Conservation (phyloP, 2,797 vertebrate species). For the Florisuga fusca region DNA sequence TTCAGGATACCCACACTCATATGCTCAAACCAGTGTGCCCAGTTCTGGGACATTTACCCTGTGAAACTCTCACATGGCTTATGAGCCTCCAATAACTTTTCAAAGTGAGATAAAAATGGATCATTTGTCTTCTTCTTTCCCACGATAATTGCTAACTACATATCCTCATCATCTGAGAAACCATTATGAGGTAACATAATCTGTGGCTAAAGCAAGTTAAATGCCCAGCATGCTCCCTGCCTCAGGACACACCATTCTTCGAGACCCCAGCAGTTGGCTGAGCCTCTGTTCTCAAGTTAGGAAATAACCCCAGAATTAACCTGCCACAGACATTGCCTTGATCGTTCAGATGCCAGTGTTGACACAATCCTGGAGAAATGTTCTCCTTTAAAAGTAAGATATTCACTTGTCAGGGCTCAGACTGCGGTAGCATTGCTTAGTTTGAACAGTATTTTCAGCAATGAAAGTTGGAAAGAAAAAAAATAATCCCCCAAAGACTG, state of each 20-base stretch:
- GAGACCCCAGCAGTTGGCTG: rapidly evolving
- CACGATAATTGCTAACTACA: not conserved
- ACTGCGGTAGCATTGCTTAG: not conserved
- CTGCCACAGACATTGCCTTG: not conserved
- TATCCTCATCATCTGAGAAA: not conserved
- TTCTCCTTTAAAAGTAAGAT: not conserved
- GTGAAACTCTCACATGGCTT: not conserved
- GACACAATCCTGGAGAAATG: not conserved
- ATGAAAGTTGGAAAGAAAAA: not conserved
- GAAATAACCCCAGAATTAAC: not conserved
- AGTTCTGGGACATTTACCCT: not conserved
- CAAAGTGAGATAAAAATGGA: not conserved
- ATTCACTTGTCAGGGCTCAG: not conserved
- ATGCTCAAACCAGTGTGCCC: not conserved
- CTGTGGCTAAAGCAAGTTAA: not conserved
- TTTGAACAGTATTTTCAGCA: not conserved
- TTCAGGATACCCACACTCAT: not conserved
- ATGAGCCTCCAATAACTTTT: not conserved
- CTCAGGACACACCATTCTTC: too few species aligned
- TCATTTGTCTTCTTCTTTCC: not conserved
- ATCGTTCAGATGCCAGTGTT: not conserved
- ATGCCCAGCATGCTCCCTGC: not conserved
- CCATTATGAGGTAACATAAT: not conserved
- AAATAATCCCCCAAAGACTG: not conserved
- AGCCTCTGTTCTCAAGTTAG: not conserved